A percentile compares a stretch with the other conserved stretches of the same genome.
Evolutionary conservation across 2,113 vertebrate species (phyloP).

Genomic region (Cepphus grylle): DNA sequence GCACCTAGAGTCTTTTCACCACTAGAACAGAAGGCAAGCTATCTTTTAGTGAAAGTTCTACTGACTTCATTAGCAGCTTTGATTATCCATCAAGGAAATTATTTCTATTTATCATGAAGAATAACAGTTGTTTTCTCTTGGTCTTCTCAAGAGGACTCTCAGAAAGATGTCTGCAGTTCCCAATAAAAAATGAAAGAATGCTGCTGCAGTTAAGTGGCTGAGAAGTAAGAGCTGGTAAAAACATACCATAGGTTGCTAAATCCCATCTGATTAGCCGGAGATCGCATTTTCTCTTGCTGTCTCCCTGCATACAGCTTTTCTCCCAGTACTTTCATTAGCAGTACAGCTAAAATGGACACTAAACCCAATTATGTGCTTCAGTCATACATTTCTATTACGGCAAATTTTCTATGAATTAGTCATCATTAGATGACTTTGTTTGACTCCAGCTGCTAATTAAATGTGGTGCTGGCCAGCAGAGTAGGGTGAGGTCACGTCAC

Average conservation of each 20-base stretch:
- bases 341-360: background rate
- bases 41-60: background rate
- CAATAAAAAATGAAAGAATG: background rate
- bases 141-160: background rate
- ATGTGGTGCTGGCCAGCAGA: background rate
- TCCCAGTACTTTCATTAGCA: background rate
- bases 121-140: background rate
- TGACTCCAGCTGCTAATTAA: background rate
- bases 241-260: background rate
- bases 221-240: background rate
- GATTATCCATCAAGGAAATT: background rate
- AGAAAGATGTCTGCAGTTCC: background rate
- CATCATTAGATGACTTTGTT: background rate
- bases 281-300: background rate
- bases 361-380: background rate
- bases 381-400: background rate
- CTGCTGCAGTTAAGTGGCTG: background rate
- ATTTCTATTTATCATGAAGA: background rate
- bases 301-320: background rate
- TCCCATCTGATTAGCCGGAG: background rate
- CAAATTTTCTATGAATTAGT: background rate
- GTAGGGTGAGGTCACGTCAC: background rate
- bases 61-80: background rate
- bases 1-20: background rate
- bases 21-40: background rate